Base-by-base conservation (phyloP, 2,113 vertebrate genomes). In the Turnix velox region DNA sequence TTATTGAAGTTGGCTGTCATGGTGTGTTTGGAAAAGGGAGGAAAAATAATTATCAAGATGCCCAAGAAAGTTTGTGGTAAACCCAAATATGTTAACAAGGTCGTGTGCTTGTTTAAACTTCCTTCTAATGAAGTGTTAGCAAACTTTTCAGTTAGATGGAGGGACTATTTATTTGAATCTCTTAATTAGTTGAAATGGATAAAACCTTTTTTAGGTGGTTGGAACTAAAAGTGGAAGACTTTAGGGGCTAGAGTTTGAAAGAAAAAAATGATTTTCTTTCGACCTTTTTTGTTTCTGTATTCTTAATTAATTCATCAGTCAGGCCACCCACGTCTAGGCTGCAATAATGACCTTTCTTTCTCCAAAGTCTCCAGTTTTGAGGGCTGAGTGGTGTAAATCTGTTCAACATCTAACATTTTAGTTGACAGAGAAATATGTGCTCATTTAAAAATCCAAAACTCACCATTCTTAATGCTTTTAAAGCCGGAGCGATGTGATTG, bases 111-210 rank as follows among this genome's bases (percentile, higher is more conserved):
- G 87, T 97, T 96, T 97, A 97, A 97, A 96, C 95, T 95, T 92
- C 90, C 77, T 92, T 96, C 98, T 98, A 97, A 98, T 97, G 96
- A 98, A 97, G 96, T 97, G 97, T 96, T 97, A 96, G 96, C 91
- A 96, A 97, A 95, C 80, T 96, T 97, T 89, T 92, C 89, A 96
- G 96, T 95, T 97, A 81, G 92, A 59, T 73, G 45, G 96, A 96
- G 97, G 95, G 96, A 76, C 87, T 96, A 95, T 97, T 97, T 97
- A 96, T 95, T 96, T 96, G 95, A 84, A 94, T 94, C 92, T 85
- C 61, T 96, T 97, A 97, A 97, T 98, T 96, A 97, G 76, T 28
- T 95, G 66, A 91, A 97, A 92, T 93, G 92, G 92, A 92, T 95
- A 91, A 94, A 93, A 67, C 92, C 43, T 91, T 94, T 75, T 95